phyloP scores from a whole-genome alignment of 2,113 vertebrate genomes.

The Ahaetulla prasina region DNA sequence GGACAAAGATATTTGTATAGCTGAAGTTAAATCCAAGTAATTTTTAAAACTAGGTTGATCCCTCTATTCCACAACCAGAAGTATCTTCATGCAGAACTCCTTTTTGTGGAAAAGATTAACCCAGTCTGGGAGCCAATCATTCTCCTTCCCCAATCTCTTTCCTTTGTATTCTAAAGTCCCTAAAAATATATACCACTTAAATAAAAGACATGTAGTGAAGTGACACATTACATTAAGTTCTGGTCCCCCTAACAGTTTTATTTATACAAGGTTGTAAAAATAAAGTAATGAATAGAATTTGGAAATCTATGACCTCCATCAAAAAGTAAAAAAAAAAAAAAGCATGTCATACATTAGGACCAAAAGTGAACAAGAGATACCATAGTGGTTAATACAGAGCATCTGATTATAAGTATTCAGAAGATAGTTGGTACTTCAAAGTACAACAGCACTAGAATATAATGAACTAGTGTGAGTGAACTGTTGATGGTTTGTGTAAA shows the following conservation, averaged over 20 bases:
- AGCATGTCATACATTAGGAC: constrained; percentile 47
- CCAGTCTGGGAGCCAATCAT: not conserved
- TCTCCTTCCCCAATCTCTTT: not conserved
- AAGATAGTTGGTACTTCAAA: constrained; percentile 19
- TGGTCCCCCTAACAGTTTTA: constrained; percentile 19
- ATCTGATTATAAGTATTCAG: not conserved
- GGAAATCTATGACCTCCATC: constrained; percentile 37
- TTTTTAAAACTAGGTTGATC: not conserved
- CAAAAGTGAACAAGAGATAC: constrained; percentile 49
- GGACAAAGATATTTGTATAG: not conserved
- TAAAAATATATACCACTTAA: not conserved
- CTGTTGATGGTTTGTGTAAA: constrained; percentile 39
- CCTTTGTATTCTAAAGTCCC: not conserved
- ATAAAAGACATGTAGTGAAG: not conserved
- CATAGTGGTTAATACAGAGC: constrained; percentile 36
- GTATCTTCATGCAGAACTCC: not conserved
- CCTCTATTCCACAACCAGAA: not conserved
- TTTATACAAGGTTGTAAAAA: constrained; percentile 63
- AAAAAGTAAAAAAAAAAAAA: constrained; percentile 29
- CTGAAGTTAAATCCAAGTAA: not conserved
- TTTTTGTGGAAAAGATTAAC: not conserved
- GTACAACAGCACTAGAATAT: constrained; percentile 8
- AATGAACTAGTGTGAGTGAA: constrained; percentile 31
- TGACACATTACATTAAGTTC: not conserved
- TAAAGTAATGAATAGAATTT: constrained; percentile 40